Evolutionary conservation across 2,797 vertebrate species (phyloP), one percentile per base, ranked within the genome.

Genomic region (Amazona finschi): DNA sequence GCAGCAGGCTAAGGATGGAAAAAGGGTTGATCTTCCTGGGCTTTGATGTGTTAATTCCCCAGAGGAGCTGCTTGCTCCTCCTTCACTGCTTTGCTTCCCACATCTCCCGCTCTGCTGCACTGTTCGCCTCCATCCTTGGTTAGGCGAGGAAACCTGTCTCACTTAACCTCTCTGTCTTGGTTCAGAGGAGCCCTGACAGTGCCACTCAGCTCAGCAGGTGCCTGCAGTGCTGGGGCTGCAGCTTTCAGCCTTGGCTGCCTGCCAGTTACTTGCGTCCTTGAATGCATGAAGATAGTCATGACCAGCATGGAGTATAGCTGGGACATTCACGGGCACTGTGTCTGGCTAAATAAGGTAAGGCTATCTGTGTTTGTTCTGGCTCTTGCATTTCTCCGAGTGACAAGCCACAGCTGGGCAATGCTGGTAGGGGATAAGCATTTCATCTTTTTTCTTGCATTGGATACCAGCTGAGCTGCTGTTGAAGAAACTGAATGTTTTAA

Each of bases 311-410:
- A 96, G 78, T 96, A 93, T 8, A 93, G 93, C 92, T 96, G 96
- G 96, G 95, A 97, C 91, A 95, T 96, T 24, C 95, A 97, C 6
- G 92, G 94, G 4, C 96, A 94, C 90, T 96, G 95, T 2, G 47
- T 92, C 46, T 96, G 93, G 94, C 95, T 97, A 92, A 95, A 95
- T 93, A 96, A 95, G 96, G 96, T 97, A 97, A 94, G 96, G 76
- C 72, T 81, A n/a, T 60, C 83, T 13, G 46, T 50, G 75, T 66
- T 18, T 49, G 47, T 21, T 58, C 66, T 31, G 93, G 50, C 92
- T 89, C 75, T 50, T 31, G 77, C 49, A 0, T 74, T 71, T 85
- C 64, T 87, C 38, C 2, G 3, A 5, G 41, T 7, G 81, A 36
- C 71, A 31, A 95, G 65, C 77, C 55, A 15, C 46, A 82, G 82